Evolutionary conservation across 2,797 vertebrate genomes (phyloP).

Genomic region (Zalophus californianus): DNA sequence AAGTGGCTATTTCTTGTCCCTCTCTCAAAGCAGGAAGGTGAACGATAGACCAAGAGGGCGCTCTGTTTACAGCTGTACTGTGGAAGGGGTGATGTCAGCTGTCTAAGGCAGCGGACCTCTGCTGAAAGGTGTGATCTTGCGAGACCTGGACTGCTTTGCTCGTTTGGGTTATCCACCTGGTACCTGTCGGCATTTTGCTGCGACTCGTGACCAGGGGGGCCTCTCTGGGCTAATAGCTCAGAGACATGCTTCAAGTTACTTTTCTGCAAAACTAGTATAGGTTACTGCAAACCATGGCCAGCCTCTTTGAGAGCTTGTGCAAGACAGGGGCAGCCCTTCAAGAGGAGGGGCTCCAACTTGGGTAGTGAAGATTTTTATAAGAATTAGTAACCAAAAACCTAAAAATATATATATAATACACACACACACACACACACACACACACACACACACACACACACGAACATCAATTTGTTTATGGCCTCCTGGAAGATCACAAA

Average conservation of each 20-base stretch:
- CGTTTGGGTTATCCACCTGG: not conserved
- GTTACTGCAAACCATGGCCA: not conserved
- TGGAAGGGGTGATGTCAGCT: not conserved
- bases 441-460: no score
- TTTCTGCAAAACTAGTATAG: not conserved
- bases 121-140: not conserved
- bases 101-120: not conserved
- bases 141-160: not conserved
- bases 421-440: not conserved
- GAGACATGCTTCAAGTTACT: not conserved
- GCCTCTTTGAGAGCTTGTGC: not conserved
- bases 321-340: no score
- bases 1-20: not conserved
- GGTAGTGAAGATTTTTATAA: not conserved
- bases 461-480: not conserved
- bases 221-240: not conserved
- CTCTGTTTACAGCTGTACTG: fast-evolving
- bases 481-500: not conserved
- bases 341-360: not conserved
- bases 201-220: not conserved
- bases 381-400: not conserved
- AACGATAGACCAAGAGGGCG: not conserved
- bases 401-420: not conserved
- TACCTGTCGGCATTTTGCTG: not conserved
- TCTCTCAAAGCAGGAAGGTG: not conserved